Base-by-base conservation (phyloP, 2,888 invertebrate genomes). In the Conistra vaccinii region DNA sequence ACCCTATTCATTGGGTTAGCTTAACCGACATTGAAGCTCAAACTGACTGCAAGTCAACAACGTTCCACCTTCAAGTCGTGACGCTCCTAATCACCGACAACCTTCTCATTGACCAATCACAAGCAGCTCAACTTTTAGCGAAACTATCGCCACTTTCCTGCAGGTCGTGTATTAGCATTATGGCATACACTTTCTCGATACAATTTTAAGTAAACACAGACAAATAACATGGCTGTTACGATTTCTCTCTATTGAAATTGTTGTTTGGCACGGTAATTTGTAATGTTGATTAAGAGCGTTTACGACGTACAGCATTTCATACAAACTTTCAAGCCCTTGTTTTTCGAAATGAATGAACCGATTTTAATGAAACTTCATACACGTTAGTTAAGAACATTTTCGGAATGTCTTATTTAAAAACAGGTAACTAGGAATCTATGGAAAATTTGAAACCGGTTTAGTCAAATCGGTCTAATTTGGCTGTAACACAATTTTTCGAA, bases 141-240 rank as follows among this genome's bases (percentile, higher is more conserved):
- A 17, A 69, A 84, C 58, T 48, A 67, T 57, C 42, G 45, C n/a
- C 48, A 70, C 81, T 78, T 69, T 72, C 69, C 81, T 71, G 3
- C 48, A 57, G 42, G 35, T 66, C 5, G 62, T 63, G 55, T 84
- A 89, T 90, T 87, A 86, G 72, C 88, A 86, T 89, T 78, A 87
- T 77, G 73, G 69, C 81, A 84, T 87, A 86, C 86, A 86, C 90
- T 90, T 90, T 90, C 90, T 89, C 81, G 82, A 81, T 73, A 78
- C 85, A 85, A 83, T 80, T 85, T 88, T 83, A 84, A 81, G 83
- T 81, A 84, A 87, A 87, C 81, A 87, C 69, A 57, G 63, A 63
- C 73, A 79, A 84, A 78, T 70, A 84, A 79, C 72, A 74, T 65
- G 75, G 72, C 48, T 74, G 63, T 74, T 71, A 77, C 85, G 78